Evolutionary conservation across 2,888 invertebrate genomes (phyloP), one percentile per base, ranked within the genome.

Genomic region (Ephialtes manifestator): DNA sequence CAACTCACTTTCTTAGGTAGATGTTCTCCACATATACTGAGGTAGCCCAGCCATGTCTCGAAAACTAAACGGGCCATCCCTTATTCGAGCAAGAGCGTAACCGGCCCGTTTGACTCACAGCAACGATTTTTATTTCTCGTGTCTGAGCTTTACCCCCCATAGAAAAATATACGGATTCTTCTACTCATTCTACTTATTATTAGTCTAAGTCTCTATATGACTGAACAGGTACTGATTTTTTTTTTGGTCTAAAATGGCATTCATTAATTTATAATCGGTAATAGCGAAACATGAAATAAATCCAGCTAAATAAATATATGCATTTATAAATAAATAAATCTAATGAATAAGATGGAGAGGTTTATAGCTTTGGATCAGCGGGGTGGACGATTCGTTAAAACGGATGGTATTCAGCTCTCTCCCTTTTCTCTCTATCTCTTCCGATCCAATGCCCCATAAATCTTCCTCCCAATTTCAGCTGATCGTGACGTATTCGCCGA

Each of bases 391-490:
- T 43, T 65, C 51, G 39, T 84, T 80, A 58, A 71, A 46, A 63
- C 31, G 74, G 4, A 60, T 31, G 74, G 46, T 75, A 60, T 75
- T 48, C 74, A 76, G 76, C 24, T 43, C 53, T 76, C 75, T 58
- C 31, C 67, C 60, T 20, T 60, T 35, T 65, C 48, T 48, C 70
- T 65, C 60, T 72, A 77, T 68, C 83, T 74, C 74, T 55, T 72
- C 76, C 83, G 84, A 87, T 86, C 81, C 86, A 80, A 88, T 88
- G 87, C 85, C 85, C 89, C 86, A 91, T 91, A 90, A 91, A 91
- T 91, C 90, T 90, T 89, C 87, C 89, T 89, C 89, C 88, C 91
- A 89, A 90, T 90, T 90, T 90, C 88, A 88, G 70, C 70, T 77
- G 79, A 83, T 85, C 87, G 87, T 88, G 88, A 87, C 89, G 85